phyloP scores from a whole-genome alignment of 2,888 invertebrate species.

The Dusona sp. region DNA sequence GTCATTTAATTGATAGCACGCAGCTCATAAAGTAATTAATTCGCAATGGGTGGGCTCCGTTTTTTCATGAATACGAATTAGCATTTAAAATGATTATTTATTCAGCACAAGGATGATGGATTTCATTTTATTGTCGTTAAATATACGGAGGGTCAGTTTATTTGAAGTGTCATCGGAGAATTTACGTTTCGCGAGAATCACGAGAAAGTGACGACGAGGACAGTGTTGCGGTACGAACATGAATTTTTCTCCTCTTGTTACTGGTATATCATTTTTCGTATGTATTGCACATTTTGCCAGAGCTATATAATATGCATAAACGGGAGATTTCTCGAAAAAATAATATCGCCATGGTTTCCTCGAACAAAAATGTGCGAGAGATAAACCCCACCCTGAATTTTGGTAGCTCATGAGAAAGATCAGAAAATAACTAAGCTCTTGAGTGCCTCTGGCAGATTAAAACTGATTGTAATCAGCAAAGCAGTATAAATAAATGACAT shows the following conservation, averaged over 20 bases:
- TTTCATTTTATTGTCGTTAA: constrained; percentile 46
- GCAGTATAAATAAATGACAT: constrained; percentile 14
- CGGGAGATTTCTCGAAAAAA: constrained; percentile 51
- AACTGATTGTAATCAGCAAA: constrained; percentile 33
- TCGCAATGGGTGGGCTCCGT: not conserved
- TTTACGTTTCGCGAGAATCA: not conserved
- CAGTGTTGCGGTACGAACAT: not conserved
- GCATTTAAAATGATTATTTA: constrained; percentile 17
- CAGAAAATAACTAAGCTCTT: constrained; percentile 16
- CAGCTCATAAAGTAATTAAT: not conserved
- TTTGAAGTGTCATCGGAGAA: constrained; percentile 25
- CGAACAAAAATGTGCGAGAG: not conserved
- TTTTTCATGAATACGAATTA: not conserved
- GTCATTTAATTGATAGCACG: not conserved
- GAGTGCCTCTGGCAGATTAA: constrained; percentile 15
- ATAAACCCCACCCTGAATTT: constrained; percentile 28
- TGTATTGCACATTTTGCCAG: constrained; percentile 12
- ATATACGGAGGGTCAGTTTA: constrained; percentile 29
- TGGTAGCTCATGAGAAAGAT: constrained; percentile 2
- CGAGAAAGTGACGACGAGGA: constrained; percentile 28
- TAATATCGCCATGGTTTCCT: constrained; percentile 8
- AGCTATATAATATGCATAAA: constrained; percentile 15
- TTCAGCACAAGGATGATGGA: constrained; percentile 49
- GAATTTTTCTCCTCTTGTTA: not conserved
- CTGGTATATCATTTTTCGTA: not conserved